Percentiles rank a stretch among this genome's conserved stretches.
Evolutionary conservation across 2,797 vertebrate genomes (phyloP).

Genomic region (Muraenolepis orangiensis): DNA sequence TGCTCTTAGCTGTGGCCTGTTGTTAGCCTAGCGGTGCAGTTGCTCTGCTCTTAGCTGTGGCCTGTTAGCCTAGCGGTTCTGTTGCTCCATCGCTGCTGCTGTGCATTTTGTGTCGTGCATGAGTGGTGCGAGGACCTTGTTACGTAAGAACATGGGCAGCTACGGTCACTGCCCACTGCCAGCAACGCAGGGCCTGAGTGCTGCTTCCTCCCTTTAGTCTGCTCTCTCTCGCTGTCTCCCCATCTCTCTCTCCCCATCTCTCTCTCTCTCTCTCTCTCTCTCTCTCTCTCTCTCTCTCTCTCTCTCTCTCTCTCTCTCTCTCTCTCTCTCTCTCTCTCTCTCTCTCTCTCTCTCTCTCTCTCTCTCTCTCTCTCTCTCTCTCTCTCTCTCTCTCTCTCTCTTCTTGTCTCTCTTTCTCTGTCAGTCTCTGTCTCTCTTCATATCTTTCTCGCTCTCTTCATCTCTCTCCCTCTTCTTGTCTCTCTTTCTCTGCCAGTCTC

Average conservation of each 20-base stretch:
- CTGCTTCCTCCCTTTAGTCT: slow-evolving; percentile 72
- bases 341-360: slow-evolving; percentile 23
- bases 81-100: not conserved
- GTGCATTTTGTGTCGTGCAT: slow-evolving; percentile 39
- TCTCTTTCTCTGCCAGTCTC: slow-evolving; percentile 63
- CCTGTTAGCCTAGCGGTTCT: too few species aligned
- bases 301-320: slow-evolving; percentile 41
- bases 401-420: slow-evolving; percentile 59
- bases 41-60: not conserved
- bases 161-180: slow-evolving; percentile 66
- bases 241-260: slow-evolving; percentile 45
- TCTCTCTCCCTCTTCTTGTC: slow-evolving; percentile 42
- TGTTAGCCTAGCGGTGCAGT: too few species aligned
- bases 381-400: slow-evolving; percentile 42
- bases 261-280: slow-evolving; percentile 41
- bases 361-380: slow-evolving; percentile 39
- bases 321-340: not conserved
- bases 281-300: slow-evolving; percentile 64
- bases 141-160: slow-evolving; percentile 26
- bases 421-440: slow-evolving; percentile 53
- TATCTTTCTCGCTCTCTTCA: slow-evolving; percentile 43
- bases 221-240: slow-evolving; percentile 9
- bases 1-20: not conserved
- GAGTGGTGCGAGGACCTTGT: slow-evolving; percentile 45
- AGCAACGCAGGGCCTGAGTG: slow-evolving; percentile 74